Evolutionary conservation across 1,140 invertebrate species (phyloP), one percentile per base, ranked within the genome.

Genomic region (Sminthurides bifidus): DNA sequence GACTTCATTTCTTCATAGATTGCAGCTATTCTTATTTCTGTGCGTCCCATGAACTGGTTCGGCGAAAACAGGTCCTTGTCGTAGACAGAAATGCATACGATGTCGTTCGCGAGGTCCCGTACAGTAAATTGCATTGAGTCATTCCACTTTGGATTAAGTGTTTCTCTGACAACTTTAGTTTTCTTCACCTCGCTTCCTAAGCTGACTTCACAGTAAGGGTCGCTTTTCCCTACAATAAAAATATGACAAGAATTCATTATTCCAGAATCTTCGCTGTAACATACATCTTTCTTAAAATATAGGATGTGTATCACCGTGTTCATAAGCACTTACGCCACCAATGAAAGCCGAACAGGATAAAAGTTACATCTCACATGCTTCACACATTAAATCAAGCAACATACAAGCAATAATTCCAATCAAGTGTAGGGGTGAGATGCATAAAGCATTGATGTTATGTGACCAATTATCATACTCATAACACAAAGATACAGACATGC

Each of bases 121-220:
- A 54, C 37, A 38, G 6, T 54, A 44, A 54, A 49, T 26, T 49
- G 46, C 84, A 88, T 87, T n/a, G 81, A 81, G 15, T 78, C 74
- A 69, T 87, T 84, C 85, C 85, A 89, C 54, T 82, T 73, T 17
- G 83, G 81, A 69, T 80, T 81, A 45, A 76, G 68, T 38, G 72
- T 76, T 24, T 73, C 77, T 26, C 74, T 72, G 2, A 81, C 73
- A 1, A 84, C 77, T 57, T 76, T 75, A 0, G 85, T 89, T 65
- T 78, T 74, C 63, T 85, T 80, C 67, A 83, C 80, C 70, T 85
- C 83, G 10, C 79, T 79, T 2, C 84, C 84, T 75, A 89, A 78
- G 53, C 76, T 81, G 1, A 87, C 82, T 74, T 86, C 84, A 71
- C 84, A 86, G 68, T 84, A 87, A 26, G 82, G 77, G 67, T 84